Conservation (phyloP, 2,797 vertebrate genomes). For the Stomatorhinus walkeri region DNA sequence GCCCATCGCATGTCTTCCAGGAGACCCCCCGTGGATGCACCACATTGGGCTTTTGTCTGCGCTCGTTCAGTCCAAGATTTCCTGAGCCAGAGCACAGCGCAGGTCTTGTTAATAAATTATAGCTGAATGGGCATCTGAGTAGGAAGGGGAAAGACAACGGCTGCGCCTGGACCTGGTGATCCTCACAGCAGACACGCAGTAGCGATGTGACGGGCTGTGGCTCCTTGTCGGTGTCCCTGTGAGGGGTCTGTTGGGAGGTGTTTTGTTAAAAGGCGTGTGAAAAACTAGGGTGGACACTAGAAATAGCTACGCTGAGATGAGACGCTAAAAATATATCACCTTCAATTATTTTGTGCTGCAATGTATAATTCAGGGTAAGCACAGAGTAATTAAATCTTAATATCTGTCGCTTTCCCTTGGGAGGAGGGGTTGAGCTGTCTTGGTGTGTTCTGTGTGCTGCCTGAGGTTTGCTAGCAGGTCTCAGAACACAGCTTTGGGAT, state of each 20-base stretch:
- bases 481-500: background rate
- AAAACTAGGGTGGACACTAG: slow-evolving; percentile 26
- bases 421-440: background rate
- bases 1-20: background rate
- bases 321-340: slow-evolving; percentile 55
- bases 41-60: background rate
- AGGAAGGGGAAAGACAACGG: background rate
- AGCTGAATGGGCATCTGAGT: background rate
- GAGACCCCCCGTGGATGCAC: background rate
- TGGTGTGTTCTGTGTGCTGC: background rate
- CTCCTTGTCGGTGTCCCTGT: background rate
- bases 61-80: background rate
- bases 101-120: background rate
- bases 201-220: background rate
- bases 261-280: slow-evolving; percentile 1
- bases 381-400: slow-evolving; percentile 66
- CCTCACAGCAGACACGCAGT: background rate
- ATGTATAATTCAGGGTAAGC: slow-evolving; percentile 61
- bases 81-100: background rate
- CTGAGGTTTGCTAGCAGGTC: background rate
- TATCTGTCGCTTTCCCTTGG: slow-evolving; percentile 41
- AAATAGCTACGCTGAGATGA: slow-evolving; percentile 43
- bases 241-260: background rate
- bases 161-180: background rate
- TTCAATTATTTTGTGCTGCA: slow-evolving; percentile 44